Conservation (phyloP, 2,797 vertebrate genomes). For the Spinibarbus caldwelli region DNA sequence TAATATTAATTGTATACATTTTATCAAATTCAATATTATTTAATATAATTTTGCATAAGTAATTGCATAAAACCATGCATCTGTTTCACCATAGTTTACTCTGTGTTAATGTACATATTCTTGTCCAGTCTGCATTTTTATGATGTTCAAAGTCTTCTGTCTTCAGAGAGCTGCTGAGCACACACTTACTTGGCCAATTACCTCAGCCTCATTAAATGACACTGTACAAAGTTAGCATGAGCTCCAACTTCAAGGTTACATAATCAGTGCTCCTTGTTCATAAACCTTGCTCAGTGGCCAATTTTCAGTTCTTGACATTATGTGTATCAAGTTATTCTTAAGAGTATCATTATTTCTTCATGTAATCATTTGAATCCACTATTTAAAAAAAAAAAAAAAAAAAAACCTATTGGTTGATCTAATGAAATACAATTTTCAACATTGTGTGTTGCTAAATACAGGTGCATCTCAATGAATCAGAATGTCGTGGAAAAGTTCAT, state of each 20-base stretch:
- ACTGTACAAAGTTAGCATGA: not conserved
- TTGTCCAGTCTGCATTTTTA: constrained; percentile 1
- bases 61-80: not conserved
- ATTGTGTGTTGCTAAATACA: too few relatives aligned
- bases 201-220: not conserved
- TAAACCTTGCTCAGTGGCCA: not conserved
- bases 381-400: not conserved
- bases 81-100: not conserved
- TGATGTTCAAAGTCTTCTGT: constrained; percentile 37
- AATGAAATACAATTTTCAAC: too few relatives aligned
- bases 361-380: not conserved
- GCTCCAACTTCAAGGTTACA: constrained; percentile 3
- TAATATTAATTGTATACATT: not conserved
- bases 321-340: not conserved
- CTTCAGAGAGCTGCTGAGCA: constrained; percentile 22
- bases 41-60: not conserved
- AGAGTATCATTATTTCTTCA: not conserved
- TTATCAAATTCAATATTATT: not conserved
- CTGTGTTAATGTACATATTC: not conserved
- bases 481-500: too few relatives aligned
- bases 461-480: too few relatives aligned
- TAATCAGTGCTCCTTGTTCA: constrained; percentile 11
- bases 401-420: not conserved
- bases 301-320: not conserved
- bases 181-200: not conserved